phyloP scores from a whole-genome alignment of 2,888 invertebrate species.

The Seira ritae region DNA sequence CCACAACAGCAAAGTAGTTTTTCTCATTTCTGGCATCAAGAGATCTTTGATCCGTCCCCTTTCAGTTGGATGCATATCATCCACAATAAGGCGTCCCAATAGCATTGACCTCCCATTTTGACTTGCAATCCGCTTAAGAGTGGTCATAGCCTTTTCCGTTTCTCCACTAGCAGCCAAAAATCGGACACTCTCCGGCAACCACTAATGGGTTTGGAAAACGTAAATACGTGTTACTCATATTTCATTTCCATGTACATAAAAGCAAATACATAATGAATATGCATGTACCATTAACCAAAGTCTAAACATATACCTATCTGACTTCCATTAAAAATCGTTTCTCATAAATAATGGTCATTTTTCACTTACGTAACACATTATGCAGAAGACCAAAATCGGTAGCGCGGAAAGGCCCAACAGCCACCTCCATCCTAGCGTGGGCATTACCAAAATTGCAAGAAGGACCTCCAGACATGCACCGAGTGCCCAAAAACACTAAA shows the following conservation, averaged over 20 bases:
- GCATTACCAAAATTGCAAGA: constrained; percentile 92
- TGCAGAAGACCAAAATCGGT: constrained; percentile 87
- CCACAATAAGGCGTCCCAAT: constrained; percentile 88
- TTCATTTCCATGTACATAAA: no score
- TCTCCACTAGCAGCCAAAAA: constrained; percentile 92
- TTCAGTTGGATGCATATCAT: constrained; percentile 78
- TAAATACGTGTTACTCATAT: no score
- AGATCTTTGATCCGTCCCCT: constrained; percentile 84
- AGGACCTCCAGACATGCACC: constrained; percentile 96
- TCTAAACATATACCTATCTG: no score
- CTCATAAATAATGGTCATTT: no score
- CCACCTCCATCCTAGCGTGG: constrained; percentile 93
- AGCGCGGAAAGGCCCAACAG: constrained; percentile 92
- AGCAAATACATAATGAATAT: no score
- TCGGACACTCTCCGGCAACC: constrained; percentile 95
- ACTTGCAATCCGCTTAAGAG: constrained; percentile 89
- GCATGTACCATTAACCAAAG: no score
- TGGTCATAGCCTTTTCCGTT: constrained; percentile 90
- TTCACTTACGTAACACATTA: constrained; percentile 85
- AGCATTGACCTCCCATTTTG: constrained; percentile 94
- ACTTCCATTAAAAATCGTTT: no score
- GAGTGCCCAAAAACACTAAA: constrained; percentile 95
- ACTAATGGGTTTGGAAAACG: constrained; percentile 77
- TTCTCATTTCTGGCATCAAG: constrained; percentile 84
- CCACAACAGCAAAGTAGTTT: constrained; percentile 92